Conservation (phyloP, 2,113 vertebrate species). For the Sinocyclocheilus anshuiensis region DNA sequence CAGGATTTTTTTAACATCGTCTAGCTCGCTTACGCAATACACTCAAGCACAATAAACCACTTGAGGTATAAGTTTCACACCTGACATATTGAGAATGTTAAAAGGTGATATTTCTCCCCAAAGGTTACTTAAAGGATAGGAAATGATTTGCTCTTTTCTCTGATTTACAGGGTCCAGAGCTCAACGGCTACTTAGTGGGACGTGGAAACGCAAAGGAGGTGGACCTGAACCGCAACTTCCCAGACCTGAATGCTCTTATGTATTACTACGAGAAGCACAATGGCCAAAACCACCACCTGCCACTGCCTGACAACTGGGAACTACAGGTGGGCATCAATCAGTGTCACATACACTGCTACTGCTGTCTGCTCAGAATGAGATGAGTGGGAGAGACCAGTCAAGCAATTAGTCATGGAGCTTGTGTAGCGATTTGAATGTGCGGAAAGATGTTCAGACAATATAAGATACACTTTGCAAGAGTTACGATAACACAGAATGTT, state of each 20-base stretch:
- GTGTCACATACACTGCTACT: neutral
- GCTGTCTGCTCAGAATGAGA: constrained; percentile 9
- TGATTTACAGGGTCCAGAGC: constrained; percentile 79
- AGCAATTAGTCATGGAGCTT: neutral
- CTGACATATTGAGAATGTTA: constrained; percentile 1
- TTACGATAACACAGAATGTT: neutral
- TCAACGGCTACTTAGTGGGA: constrained; percentile 85
- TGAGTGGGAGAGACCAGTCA: neutral
- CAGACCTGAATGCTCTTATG: constrained; percentile 91
- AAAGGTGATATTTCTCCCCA: neutral
- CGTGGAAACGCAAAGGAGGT: constrained; percentile 89
- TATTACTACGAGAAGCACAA: constrained; percentile 89
- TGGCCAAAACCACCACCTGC: constrained; percentile 91
- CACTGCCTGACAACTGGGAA: constrained; percentile 94
- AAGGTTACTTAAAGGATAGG: neutral
- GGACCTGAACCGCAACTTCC: constrained; percentile 96
- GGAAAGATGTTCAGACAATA: neutral
- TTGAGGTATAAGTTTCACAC: neutral
- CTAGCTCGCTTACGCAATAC: neutral
- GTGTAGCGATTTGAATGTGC: neutral
- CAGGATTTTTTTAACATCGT: neutral
- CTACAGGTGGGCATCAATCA: constrained; percentile 79
- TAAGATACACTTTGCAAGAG: neutral
- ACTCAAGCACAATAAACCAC: neutral
- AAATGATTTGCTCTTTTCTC: neutral